These are phyloP conservation scores for Myopa tessellatipennis DNA, from an alignment of 2,888 invertebrate species.

Conservation along the genomic window DNA sequence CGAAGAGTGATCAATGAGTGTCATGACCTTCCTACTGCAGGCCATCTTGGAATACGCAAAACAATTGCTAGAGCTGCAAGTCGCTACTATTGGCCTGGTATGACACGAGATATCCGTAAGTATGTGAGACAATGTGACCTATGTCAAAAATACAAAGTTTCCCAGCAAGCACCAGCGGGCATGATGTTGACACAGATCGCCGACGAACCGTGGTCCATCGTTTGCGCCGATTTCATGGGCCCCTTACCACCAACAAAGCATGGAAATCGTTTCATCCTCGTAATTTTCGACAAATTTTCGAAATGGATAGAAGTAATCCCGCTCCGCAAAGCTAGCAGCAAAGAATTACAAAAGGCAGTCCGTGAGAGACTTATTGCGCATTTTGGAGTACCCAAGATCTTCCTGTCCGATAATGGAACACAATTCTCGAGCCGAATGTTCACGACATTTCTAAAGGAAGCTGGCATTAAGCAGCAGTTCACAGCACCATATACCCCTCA, in stretches of 20 bases:
- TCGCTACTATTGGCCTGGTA: neutral
- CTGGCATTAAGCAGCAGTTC: neutral
- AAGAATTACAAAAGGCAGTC: too few species aligned
- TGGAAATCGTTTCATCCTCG: too few species aligned
- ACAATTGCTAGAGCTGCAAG: neutral
- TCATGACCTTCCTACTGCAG: too few species aligned
- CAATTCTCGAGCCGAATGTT: neutral
- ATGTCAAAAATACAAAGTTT: neutral
- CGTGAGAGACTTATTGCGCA: neutral
- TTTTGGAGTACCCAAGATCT: neutral
- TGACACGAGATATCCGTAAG: neutral
- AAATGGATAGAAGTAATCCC: too few species aligned
- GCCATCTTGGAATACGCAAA: too few species aligned
- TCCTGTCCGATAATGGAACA: neutral
- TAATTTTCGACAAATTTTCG: too few species aligned
- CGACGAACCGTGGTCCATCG: neutral
- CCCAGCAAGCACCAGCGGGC: neutral
- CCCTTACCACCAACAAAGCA: too few species aligned
- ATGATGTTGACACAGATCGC: neutral
- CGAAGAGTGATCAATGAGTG: neutral
- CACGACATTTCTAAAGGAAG: neutral
- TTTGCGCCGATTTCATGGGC: too few species aligned
- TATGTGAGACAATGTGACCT: too few species aligned
- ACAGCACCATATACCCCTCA: too few species aligned
- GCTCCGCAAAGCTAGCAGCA: too few species aligned